Conservation (phyloP, 2,797 vertebrate species). For the Danionella dracula region DNA sequence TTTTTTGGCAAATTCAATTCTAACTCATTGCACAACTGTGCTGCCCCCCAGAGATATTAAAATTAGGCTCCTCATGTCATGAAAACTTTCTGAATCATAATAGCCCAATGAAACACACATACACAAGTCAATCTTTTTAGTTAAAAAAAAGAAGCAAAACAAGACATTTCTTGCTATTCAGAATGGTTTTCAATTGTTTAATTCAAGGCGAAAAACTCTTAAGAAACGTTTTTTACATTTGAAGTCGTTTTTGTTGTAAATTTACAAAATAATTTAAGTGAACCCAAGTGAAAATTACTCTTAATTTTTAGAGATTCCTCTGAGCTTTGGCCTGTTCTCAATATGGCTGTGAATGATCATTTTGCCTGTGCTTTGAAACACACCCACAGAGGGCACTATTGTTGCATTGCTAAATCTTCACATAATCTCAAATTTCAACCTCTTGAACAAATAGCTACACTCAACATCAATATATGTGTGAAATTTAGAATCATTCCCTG, state of each 20-base stretch:
- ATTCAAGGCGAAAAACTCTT: no score
- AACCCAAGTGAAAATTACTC: background rate
- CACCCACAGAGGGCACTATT: conserved; percentile 34
- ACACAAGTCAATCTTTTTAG: no score
- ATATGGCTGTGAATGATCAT: background rate
- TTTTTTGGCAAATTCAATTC: no score
- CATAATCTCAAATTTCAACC: background rate
- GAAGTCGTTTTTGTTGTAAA: no score
- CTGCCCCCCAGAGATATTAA: no score
- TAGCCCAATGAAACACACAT: no score
- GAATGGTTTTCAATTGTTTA: no score
- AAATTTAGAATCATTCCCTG: background rate
- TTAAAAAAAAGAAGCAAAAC: no score
- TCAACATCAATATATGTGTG: background rate
- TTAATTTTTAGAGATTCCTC: background rate
- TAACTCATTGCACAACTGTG: no score
- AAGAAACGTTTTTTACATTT: background rate
- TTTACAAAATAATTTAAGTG: background rate
- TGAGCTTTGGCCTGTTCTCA: background rate
- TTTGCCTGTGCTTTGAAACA: background rate
- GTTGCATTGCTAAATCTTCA: conserved; percentile 1
- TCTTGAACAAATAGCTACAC: background rate
- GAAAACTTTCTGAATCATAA: no score
- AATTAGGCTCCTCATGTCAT: no score
- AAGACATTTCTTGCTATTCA: no score